Percentiles rank a stretch among this genome's conserved stretches.
phyloP scores from a whole-genome alignment of 2,113 vertebrate genomes.

The Chunga burmeisteri region DNA sequence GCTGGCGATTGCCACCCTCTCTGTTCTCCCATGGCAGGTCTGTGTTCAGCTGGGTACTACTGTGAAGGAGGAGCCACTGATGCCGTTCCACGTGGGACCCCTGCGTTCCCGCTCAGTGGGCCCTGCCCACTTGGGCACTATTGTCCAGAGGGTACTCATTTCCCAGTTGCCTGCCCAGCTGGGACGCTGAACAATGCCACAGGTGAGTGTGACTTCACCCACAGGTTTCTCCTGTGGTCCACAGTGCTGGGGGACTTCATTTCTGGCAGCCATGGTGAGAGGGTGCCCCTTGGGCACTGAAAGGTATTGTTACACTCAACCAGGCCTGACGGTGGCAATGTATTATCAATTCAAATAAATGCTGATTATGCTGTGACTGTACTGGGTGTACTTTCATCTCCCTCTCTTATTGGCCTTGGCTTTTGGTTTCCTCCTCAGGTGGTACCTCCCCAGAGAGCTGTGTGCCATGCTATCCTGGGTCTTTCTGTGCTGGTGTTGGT shows the following conservation, averaged over 20 bases:
- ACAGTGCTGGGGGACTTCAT: neutral
- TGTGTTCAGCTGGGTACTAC: slow-evolving; percentile 84
- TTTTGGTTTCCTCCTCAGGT: slow-evolving; percentile 66
- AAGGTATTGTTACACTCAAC: neutral
- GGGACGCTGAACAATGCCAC: slow-evolving; percentile 82
- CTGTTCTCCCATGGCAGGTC: slow-evolving; percentile 58
- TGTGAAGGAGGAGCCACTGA: slow-evolving; percentile 82
- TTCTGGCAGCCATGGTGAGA: neutral
- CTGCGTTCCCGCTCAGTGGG: slow-evolving; percentile 72
- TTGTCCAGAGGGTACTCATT: slow-evolving; percentile 80
- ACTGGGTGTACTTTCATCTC: neutral
- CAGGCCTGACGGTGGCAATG: neutral
- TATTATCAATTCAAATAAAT: fast-evolving
- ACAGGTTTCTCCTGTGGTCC: fast-evolving
- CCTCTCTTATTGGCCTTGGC: neutral
- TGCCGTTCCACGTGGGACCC: slow-evolving; percentile 69
- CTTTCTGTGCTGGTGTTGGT: slow-evolving; percentile 80
- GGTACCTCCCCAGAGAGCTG: slow-evolving; percentile 81
- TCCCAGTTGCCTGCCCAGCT: slow-evolving; percentile 81
- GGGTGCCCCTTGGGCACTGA: neutral
- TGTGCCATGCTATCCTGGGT: slow-evolving; percentile 79
- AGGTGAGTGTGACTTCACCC: slow-evolving; percentile 64
- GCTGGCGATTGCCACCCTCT: neutral
- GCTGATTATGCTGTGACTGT: neutral
- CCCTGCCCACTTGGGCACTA: slow-evolving; percentile 85